Evolutionary conservation across 2,797 vertebrate genomes (phyloP), one percentile per base, ranked within the genome.

Genomic region (Sphaeramia orbicularis): DNA sequence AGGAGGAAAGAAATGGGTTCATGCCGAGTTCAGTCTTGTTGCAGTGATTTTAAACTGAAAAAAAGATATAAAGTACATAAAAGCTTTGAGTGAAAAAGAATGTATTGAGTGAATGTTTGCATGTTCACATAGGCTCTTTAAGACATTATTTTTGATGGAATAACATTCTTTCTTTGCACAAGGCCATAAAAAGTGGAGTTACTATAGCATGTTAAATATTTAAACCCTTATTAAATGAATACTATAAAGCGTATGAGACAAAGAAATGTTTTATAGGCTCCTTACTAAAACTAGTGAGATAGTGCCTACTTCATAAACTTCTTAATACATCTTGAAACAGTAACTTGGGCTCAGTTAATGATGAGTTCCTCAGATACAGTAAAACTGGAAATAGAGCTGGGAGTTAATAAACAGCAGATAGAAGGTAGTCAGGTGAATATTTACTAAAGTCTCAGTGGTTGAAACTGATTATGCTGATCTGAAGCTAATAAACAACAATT

Each of bases 401-500:
- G 44, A 66, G 40, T 49, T 73, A 54, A 45, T 44, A 54, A 40
- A 56, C 15, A 37, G 42, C 15, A 5, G n/a, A 68, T 16, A 42
- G 5, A 30, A 65, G 21, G 47, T n/a, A 24, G 30, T 15, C 38
- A 57, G 38, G 52, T 62, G 43, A 70, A 55, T 52, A 30, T 47
- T 58, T 16, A 54, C 62, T 16, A 15, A 32, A 50, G 37, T 36
- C 21, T 35, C 45, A 53, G 16, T 40, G 37, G 58, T 36, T 37
- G 24, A 50, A 62, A 58, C 32, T 16, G 55, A 67, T 77, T 61
- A 67, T 41, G 67, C 37, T 18, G 32, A 36, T 60, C 14, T 55
- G 24, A 35, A 58, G 51, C 47, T 50, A 65, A 65, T 49, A 62
- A 37, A 50, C 13, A 68, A 30, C 36, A 60, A 16, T 67, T 55